Evolutionary conservation across 1,140 invertebrate genomes (phyloP).

Genomic region (Anagrus nilaparvatae): DNA sequence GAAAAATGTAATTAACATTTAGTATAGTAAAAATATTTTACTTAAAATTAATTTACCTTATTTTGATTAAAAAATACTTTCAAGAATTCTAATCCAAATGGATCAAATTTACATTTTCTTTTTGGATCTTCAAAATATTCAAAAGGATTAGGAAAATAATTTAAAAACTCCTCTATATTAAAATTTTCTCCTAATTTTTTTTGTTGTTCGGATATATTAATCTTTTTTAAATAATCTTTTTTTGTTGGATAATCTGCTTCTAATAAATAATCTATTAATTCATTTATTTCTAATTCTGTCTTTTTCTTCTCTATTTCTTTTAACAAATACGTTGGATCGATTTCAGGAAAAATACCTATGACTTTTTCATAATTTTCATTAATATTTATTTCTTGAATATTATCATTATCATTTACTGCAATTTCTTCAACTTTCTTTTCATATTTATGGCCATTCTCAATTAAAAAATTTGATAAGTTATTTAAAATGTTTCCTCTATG

Average conservation of each 20-base stretch:
- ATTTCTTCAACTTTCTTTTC: too few relatives aligned
- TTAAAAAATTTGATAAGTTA: too few relatives aligned
- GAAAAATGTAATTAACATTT: not conserved
- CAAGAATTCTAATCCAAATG: slow-evolving; percentile 16
- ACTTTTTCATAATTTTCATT: too few relatives aligned
- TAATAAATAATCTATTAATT: slow-evolving; percentile 14
- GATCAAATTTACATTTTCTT: slow-evolving; percentile 14
- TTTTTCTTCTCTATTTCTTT: slow-evolving; percentile 6
- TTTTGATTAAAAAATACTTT: slow-evolving; percentile 14
- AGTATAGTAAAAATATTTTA: not conserved
- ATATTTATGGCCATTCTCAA: too few relatives aligned
- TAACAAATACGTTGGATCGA: slow-evolving; percentile 4
- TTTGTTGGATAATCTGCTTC: slow-evolving; percentile 11
- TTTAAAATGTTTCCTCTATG: too few relatives aligned
- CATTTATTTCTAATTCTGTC: slow-evolving; percentile 2
- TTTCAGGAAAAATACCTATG: slow-evolving; percentile 15
- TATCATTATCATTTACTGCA: too few relatives aligned
- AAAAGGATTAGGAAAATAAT: slow-evolving; percentile 40
- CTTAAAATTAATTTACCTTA: slow-evolving; percentile 2
- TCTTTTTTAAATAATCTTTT: slow-evolving; percentile 2
- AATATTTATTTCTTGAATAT: too few relatives aligned
- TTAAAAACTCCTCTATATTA: slow-evolving; percentile 38
- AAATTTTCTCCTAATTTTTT: slow-evolving; percentile 29
- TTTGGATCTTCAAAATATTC: slow-evolving; percentile 34
- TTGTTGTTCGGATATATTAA: slow-evolving; percentile 9